Conservation (phyloP, 2,797 vertebrate genomes). For the Tadarida brasiliensis region DNA sequence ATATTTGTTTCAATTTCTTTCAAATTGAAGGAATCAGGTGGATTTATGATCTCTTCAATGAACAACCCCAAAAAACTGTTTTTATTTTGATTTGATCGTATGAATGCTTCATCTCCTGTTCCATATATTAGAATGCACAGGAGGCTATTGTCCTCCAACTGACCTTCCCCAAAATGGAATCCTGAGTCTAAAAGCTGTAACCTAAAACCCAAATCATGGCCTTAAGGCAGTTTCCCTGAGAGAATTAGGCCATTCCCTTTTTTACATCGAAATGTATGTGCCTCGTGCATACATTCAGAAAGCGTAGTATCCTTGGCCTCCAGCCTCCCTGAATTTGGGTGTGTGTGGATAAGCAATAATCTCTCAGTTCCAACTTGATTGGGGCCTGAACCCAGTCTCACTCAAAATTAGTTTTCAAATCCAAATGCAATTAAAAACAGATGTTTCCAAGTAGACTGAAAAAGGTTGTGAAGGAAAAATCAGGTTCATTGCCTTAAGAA, state of each 20-base stretch:
- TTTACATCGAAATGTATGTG: slow-evolving; percentile 75
- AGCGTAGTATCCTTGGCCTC: slow-evolving; percentile 68
- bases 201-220: slow-evolving; percentile 70
- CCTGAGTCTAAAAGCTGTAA: slow-evolving; percentile 72
- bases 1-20: slow-evolving; percentile 53
- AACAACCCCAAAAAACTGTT: slow-evolving; percentile 42
- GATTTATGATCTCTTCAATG: slow-evolving; percentile 60
- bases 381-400: slow-evolving; percentile 86
- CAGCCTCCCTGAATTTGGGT: slow-evolving; percentile 57
- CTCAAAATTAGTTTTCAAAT: slow-evolving; percentile 84
- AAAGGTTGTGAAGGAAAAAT: slow-evolving; percentile 52
- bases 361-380: slow-evolving; percentile 84
- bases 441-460: slow-evolving; percentile 84
- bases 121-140: neutral
- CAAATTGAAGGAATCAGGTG: neutral
- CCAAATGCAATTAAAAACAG: slow-evolving; percentile 86
- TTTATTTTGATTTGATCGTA: slow-evolving; percentile 52
- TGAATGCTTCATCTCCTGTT: slow-evolving; percentile 55
- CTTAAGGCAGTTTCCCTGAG: slow-evolving; percentile 79
- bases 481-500: slow-evolving; percentile 64
- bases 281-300: slow-evolving; percentile 63
- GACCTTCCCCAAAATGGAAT: slow-evolving; percentile 77
- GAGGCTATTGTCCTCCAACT: slow-evolving; percentile 63
- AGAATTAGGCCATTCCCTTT: slow-evolving; percentile 68
- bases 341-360: slow-evolving; percentile 83